phyloP scores from a whole-genome alignment of 2,888 invertebrate species.

The Troilus luridus region DNA sequence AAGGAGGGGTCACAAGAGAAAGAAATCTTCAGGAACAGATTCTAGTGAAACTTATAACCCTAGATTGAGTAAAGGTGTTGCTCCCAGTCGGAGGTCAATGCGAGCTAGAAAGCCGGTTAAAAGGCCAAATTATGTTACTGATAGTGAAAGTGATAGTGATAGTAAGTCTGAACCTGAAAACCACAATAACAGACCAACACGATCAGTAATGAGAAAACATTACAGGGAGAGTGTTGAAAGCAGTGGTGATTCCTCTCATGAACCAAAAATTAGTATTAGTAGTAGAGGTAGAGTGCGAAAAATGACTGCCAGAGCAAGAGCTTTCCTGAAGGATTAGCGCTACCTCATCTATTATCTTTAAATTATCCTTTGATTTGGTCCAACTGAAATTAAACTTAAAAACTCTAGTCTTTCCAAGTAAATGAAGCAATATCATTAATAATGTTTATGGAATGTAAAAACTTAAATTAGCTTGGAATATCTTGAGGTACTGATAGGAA shows the following conservation, averaged over 20 bases:
- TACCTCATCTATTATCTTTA: neutral
- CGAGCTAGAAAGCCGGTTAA: constrained; percentile 52
- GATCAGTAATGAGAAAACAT: constrained; percentile 65
- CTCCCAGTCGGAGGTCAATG: constrained; percentile 65
- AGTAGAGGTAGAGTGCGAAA: constrained; percentile 89
- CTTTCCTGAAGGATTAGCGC: constrained; percentile 67
- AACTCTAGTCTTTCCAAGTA: constrained; percentile 45
- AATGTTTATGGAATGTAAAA: neutral
- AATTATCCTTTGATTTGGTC: neutral
- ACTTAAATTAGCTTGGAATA: neutral
- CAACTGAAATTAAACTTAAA: constrained; percentile 9
- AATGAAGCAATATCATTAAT: constrained; percentile 20
- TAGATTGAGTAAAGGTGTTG: constrained; percentile 61
- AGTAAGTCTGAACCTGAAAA: constrained; percentile 11
- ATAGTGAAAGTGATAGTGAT: constrained; percentile 56
- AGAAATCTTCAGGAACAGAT: constrained; percentile 61
- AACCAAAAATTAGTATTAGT: constrained; percentile 75
- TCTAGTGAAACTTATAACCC: constrained; percentile 61
- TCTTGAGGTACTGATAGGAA: neutral
- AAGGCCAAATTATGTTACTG: constrained; percentile 68
- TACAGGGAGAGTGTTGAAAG: constrained; percentile 65
- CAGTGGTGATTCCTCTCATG: constrained; percentile 64
- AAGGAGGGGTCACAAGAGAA: constrained; percentile 62
- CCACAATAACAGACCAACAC: constrained; percentile 57
- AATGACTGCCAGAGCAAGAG: constrained; percentile 84